Conservation (phyloP, 2,888 invertebrate genomes). For the Eurytoma adleriae region DNA sequence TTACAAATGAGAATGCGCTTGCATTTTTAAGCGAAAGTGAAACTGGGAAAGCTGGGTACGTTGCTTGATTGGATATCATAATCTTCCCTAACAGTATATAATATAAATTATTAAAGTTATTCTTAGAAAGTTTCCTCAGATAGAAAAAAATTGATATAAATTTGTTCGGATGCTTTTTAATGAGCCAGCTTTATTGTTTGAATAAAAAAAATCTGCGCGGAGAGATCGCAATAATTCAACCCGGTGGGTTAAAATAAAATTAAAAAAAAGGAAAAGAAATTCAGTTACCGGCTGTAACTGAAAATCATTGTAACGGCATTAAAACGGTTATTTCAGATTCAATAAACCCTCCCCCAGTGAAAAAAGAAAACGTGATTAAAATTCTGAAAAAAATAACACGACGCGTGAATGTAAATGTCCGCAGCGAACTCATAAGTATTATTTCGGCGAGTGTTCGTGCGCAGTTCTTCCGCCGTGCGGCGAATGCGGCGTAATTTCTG, state of each 20-base stretch:
- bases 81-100: background rate
- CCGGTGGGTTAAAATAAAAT: too few relatives aligned
- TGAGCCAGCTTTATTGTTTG: too few relatives aligned
- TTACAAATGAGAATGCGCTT: background rate
- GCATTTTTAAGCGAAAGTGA: conserved; percentile 24
- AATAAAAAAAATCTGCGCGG: too few relatives aligned
- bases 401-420: conserved; percentile 19
- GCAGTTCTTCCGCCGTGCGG: background rate
- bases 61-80: conserved; percentile 2
- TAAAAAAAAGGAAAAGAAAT: too few relatives aligned
- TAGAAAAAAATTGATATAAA: background rate
- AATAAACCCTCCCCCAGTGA: too few relatives aligned
- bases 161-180: too few relatives aligned
- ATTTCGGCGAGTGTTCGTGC: conserved; percentile 27
- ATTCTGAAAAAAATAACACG: conserved; percentile 14
- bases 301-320: too few relatives aligned
- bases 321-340: too few relatives aligned
- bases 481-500: conserved; percentile 13
- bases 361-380: conserved; percentile 11
- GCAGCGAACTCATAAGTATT: conserved; percentile 3
- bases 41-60: conserved; percentile 17
- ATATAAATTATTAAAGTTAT: background rate
- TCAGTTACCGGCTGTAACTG: too few relatives aligned
- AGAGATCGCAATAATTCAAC: too few relatives aligned
- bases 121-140: background rate